Evolutionary conservation across 2,888 invertebrate species (phyloP), one percentile per base, ranked within the genome.

Genomic region (Magallana nippona): DNA sequence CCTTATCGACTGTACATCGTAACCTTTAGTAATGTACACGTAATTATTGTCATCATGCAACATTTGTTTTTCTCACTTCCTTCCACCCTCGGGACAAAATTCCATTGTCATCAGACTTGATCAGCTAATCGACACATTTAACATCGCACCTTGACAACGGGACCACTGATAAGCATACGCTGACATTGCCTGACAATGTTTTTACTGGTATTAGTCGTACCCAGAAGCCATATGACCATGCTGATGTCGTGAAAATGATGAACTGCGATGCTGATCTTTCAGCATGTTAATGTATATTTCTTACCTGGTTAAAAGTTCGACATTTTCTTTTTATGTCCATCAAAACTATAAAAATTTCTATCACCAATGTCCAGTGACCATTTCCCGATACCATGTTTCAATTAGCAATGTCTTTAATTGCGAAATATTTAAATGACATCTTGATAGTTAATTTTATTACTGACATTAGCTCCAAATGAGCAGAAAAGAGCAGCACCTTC

Each of bases 51-150:
- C 71, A 71, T 71, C 71, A 71, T 27, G 71, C 27, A 32, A 71
- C 71, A 71, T 71, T 71, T 71, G 71, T 71, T 71, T 71, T 71
- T 32, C 71, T 71, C 71, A 71, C 71, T 71, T 60, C 71, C 71
- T 71, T 27, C 71, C 27, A 71, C 71, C 71, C 71, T 71, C 71
- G 27, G 71, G 71, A 71, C 17, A 71, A 27, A 27, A 71, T 71
- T 27, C 71, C 71, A 71, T 32, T 27, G 71, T 22, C 71, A 71
- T 71, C 71, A 2, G 32, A 15, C 71, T 22, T 27, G 71, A 71
- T 71, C 71, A 71, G 71, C 32, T 71, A 71, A 71, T 71, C 27
- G 71, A 71, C 71, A 71, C 71, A 71, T 71, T 71, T 71, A n/a
- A 27, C 22, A 32, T 71, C 71, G 71, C 71, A 71, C 71, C 71